Conservation (phyloP, 1,140 invertebrate species). For the Ostrea denselamellosa region DNA sequence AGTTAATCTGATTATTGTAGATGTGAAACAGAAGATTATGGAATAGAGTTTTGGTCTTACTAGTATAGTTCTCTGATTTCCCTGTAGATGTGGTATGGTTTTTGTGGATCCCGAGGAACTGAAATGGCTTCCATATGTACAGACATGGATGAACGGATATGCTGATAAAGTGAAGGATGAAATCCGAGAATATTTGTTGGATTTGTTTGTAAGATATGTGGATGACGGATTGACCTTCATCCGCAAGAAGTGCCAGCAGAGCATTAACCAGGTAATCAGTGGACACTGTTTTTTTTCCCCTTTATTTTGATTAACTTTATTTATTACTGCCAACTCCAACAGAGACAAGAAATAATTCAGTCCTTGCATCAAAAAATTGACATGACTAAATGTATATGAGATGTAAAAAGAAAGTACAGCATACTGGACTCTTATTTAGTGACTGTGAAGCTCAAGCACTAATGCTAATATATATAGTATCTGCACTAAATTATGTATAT, state of each 20-base stretch:
- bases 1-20: too few species aligned
- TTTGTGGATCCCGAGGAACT: slow-evolving; percentile 79
- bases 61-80: background rate
- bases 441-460: too few species aligned
- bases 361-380: too few species aligned
- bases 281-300: background rate
- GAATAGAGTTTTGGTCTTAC: too few species aligned
- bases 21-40: too few species aligned
- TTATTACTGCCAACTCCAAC: too few species aligned
- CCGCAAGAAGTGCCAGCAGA: slow-evolving; percentile 81
- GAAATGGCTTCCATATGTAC: slow-evolving; percentile 78
- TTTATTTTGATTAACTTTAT: background rate
- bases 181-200: slow-evolving; percentile 80
- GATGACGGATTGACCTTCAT: slow-evolving; percentile 85
- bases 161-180: slow-evolving; percentile 69
- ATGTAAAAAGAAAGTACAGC: too few species aligned
- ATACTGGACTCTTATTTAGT: too few species aligned
- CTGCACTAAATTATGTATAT: too few species aligned
- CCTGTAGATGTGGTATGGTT: slow-evolving; percentile 79
- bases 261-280: slow-evolving; percentile 83
- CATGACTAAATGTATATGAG: too few species aligned
- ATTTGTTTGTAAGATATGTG: slow-evolving; percentile 84
- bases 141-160: slow-evolving; percentile 75
- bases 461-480: too few species aligned
- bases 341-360: too few species aligned